Percentiles rank a stretch among this genome's conserved stretches.
These are phyloP conservation scores for Pseudachorutes palmiensis DNA, from an alignment of 1,140 invertebrate species.

Conservation along the genomic window DNA sequence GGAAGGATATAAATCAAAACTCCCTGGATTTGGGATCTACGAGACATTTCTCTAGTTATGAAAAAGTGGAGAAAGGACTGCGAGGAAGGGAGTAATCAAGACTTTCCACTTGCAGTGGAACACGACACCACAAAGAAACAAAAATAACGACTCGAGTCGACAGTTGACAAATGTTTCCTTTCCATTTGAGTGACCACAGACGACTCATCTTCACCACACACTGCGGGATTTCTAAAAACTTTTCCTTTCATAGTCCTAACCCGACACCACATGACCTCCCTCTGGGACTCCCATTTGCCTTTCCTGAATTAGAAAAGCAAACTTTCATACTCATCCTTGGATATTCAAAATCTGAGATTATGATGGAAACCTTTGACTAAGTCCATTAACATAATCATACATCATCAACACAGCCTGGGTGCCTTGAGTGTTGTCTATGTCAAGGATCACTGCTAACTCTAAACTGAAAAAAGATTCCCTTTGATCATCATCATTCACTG, in stretches of 20 bases:
- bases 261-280: no score
- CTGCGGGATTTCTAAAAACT: no score
- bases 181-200: neutral
- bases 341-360: no score
- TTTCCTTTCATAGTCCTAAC: no score
- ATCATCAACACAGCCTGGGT: no score
- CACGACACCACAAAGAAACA: neutral
- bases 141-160: neutral
- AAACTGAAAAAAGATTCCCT: neutral
- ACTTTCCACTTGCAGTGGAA: neutral
- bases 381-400: neutral
- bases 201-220: neutral
- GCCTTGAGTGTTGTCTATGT: no score
- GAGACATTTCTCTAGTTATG: neutral
- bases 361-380: no score
- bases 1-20: neutral
- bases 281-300: no score
- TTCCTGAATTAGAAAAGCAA: no score
- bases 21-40: neutral
- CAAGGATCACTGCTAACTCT: neutral
- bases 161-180: slow-evolving; percentile 9
- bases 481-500: slow-evolving; percentile 1
- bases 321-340: no score
- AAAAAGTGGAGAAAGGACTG: neutral
- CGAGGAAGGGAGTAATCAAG: neutral